Evolutionary conservation across 2,888 invertebrate species (phyloP), one percentile per base, ranked within the genome.

Genomic region (Bembecia ichneumoniformis): DNA sequence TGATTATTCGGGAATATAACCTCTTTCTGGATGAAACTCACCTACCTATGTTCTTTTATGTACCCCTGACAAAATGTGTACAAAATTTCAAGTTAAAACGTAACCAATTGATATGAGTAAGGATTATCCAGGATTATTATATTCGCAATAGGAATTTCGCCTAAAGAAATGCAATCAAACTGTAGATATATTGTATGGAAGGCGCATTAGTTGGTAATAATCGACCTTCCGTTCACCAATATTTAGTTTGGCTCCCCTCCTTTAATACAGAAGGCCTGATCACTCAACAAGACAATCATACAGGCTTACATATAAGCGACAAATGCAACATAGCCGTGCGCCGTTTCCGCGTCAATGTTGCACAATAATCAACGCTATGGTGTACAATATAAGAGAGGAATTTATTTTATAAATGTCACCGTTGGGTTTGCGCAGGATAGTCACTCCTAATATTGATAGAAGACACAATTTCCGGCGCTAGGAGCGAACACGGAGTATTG

Each of bases 381-480:
- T 43, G 1, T 44, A 7, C 13, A 36, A n/a, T 14, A 15, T 3
- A 16, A 15, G 16, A 17, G 10, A 16, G 11, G 7, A 44, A 44
- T 16, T 4, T 44, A 17, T 5, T 44, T 44, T 40, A 5, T 9
- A 4, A 43, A n/a, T 5, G 13, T 35, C n/a, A 17, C 9, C 15
- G n/a, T 35, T 49, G 49, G 35, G 35, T 46, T 49, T 45, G 53
- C 43, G 48, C 49, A 54, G 58, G 55, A 63, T 63, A 65, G 62
- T 64, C 55, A 61, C 60, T 55, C 56, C 66, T 63, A 64, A 68
- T 77, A 76, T 78, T 77, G 75, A 74, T 74, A 73, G 72, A 69
- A 75, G 71, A 73, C 64, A 68, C 77, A 78, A 82, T 82, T 78
- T 80, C 80, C 82, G 64, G 70, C 58, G 55, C 58, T 58, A 62